A percentile compares a stretch with the other conserved stretches of the same genome.
These are phyloP conservation scores for Maconellicoccus hirsutus DNA, from an alignment of 1,140 invertebrate species.

Conservation along the genomic window DNA sequence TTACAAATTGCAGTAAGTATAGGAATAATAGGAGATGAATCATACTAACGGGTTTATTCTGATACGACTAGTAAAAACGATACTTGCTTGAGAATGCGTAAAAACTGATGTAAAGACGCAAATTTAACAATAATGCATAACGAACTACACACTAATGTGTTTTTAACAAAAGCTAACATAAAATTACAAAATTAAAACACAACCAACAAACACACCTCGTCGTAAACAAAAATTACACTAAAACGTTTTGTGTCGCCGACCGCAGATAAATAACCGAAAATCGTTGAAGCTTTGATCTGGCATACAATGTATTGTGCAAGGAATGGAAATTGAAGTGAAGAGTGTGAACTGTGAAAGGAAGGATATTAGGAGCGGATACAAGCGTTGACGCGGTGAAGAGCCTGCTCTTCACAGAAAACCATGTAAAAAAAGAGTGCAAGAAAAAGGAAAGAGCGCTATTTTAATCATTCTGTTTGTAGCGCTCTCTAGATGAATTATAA, in stretches of 20 bases:
- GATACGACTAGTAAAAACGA: background rate
- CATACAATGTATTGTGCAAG: too few relatives aligned
- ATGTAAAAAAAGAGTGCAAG: too few relatives aligned
- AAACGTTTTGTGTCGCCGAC: background rate
- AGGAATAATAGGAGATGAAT: background rate
- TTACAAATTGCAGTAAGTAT: background rate
- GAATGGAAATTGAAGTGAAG: too few relatives aligned
- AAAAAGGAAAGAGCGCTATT: too few relatives aligned
- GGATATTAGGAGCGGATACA: too few relatives aligned
- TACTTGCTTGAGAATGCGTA: background rate
- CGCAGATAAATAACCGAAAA: conserved; percentile 8
- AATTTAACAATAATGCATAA: background rate
- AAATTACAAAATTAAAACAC: background rate
- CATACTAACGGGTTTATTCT: background rate
- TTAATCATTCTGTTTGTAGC: too few relatives aligned
- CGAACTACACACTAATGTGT: background rate
- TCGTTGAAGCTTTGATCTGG: background rate
- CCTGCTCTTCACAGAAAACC: too few relatives aligned
- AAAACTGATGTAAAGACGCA: background rate
- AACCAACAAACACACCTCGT: background rate
- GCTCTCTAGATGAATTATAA: too few relatives aligned
- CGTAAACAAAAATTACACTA: background rate
- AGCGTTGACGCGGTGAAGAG: too few relatives aligned
- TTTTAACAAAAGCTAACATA: background rate
- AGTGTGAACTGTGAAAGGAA: too few relatives aligned